phyloP scores from a whole-genome alignment of 92 coral and sea anemone species.

The Heliopora coerulea region DNA sequence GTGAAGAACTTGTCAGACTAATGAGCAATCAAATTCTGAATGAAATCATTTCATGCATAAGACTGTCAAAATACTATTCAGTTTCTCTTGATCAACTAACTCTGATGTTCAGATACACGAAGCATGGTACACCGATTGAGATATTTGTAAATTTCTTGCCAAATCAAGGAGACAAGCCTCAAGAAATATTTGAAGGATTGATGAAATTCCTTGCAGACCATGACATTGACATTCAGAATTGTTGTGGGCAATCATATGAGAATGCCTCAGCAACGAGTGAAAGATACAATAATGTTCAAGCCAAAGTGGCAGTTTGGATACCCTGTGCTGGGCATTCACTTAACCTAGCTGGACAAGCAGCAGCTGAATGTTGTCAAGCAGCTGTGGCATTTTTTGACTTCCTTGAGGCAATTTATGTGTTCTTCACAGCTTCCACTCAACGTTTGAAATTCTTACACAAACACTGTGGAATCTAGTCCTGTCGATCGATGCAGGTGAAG shows the following conservation, averaged over 20 bases:
- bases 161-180: slow-evolving; percentile 31
- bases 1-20: no score
- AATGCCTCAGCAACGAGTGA: slow-evolving; percentile 27
- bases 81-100: slow-evolving; percentile 11
- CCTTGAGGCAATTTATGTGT: slow-evolving; percentile 22
- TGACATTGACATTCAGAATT: slow-evolving; percentile 14
- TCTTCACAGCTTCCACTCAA: slow-evolving; percentile 15
- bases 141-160: slow-evolving; percentile 10
- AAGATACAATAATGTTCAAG: slow-evolving; percentile 20
- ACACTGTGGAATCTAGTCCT: slow-evolving; percentile 17
- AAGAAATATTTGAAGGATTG: slow-evolving; percentile 26
- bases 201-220: slow-evolving; percentile 25
- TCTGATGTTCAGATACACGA: slow-evolving; percentile 12
- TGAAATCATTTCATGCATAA: slow-evolving; percentile 15
- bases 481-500: no score
- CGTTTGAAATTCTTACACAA: slow-evolving; percentile 19
- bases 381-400: slow-evolving; percentile 29
- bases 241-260: slow-evolving; percentile 25
- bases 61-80: slow-evolving; percentile 23
- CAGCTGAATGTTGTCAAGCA: slow-evolving; percentile 32
- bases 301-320: slow-evolving; percentile 22
- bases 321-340: slow-evolving; percentile 28
- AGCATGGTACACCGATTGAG: not conserved
- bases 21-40: slow-evolving; percentile 18
- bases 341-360: slow-evolving; percentile 25